Base-by-base conservation (phyloP, 2,888 invertebrate genomes). In the Acanthococcus lagerstroemiae region DNA sequence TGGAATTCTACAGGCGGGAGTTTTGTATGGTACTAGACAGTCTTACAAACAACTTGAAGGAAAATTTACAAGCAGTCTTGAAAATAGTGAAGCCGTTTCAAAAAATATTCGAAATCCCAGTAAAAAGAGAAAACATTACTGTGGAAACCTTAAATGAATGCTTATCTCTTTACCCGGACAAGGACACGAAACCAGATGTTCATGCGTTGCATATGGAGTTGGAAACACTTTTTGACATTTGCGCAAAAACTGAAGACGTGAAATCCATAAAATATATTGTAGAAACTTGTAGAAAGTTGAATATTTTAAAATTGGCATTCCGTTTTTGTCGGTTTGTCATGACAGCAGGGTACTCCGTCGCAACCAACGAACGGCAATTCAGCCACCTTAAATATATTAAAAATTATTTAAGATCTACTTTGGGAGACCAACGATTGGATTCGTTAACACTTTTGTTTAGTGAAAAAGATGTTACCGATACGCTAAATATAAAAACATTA, bases 21-120 rank as follows among this genome's bases (percentile, higher is more conserved):
- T 52, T 52, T 30, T 50, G 37, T 63, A n/a, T 17, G 22, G 63
- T 54, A 19, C 54, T 63, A 54, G 44, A 52, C 44, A 52, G 19
- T 5, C 25, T 44, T 15, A 24, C 54, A 37, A 37, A 54, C 15
- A 9, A 15, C 15, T 37, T 37, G 37, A 37, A 37, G 37, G 6
- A 37, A 37, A 37, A 9, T 9, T 37, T 9, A 6, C 37, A 37
- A 37, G 7, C 7, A 37, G 37, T 15, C 37, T 37, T 15, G 7
- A 37, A 37, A 37, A 37, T 9, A 37, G 6, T 7, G 15, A 37
- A 37, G 7, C 37, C 24, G 9, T 21, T 21, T 52, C 24, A 21
- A 21, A 52, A 52, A 52, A 19, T 52, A 21, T 52, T 52, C 24
- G 6, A 52, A 21, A 52, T 21, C 22, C 52, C 19, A 52, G 22